Percentiles rank a stretch among this genome's conserved stretches.
Evolutionary conservation across 2,888 invertebrate species (phyloP).

Genomic region (Sarcophaga caerulescens): DNA sequence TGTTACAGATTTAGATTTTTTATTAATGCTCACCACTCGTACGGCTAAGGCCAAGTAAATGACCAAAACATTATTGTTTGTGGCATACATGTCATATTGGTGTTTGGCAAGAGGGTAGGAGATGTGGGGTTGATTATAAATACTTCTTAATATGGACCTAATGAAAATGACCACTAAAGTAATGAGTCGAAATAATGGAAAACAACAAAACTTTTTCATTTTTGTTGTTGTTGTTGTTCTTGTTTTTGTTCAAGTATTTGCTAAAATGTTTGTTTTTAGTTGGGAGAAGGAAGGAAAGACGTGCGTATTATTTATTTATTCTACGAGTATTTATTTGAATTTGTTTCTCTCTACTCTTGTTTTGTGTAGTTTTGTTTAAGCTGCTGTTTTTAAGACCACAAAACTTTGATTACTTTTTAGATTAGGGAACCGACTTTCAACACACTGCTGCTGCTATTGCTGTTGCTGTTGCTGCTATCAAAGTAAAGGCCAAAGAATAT

Average conservation of each 20-base stretch:
- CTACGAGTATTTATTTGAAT: neutral
- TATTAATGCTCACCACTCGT: too few relatives aligned
- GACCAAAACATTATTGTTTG: neutral
- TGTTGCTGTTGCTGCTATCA: too few relatives aligned
- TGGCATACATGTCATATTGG: too few relatives aligned
- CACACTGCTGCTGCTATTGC: neutral
- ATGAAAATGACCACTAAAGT: constrained; percentile 55
- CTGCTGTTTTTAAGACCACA: constrained; percentile 38
- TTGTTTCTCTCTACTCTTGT: neutral
- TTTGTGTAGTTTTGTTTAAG: constrained; percentile 21
- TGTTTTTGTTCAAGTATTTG: constrained; percentile 20
- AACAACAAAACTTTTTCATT: constrained; percentile 26
- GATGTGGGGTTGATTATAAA: neutral
- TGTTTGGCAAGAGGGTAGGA: neutral
- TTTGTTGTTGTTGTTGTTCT: neutral
- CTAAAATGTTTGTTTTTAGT: constrained; percentile 44
- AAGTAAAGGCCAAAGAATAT: too few relatives aligned
- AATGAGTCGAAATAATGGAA: constrained; percentile 23
- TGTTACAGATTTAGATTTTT: constrained; percentile 45
- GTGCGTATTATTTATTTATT: neutral
- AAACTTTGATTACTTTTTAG: constrained; percentile 65
- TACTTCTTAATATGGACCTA: constrained; percentile 15
- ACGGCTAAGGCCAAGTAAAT: too few relatives aligned
- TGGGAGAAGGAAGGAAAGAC: neutral
- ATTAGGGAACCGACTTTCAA: constrained; percentile 46